A percentile compares a stretch with the other conserved stretches of the same genome.
These are phyloP conservation scores for Girardia tigrina DNA, from an alignment of 2,888 invertebrate genomes.

Conservation along the genomic window DNA sequence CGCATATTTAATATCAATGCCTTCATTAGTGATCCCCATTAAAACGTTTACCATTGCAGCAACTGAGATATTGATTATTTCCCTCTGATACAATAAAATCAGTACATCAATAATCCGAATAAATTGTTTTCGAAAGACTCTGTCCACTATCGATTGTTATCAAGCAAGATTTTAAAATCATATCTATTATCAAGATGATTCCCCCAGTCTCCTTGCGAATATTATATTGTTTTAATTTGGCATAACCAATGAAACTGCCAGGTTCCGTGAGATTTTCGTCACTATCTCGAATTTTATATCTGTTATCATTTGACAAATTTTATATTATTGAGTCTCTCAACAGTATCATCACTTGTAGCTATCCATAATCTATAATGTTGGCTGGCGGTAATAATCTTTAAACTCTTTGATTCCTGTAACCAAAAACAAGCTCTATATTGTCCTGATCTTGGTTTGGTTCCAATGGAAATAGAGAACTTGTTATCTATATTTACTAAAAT, in stretches of 20 bases:
- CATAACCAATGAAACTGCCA: background rate
- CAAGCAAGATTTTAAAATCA: no score
- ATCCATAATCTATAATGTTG: constrained; percentile 2
- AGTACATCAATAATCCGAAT: no score
- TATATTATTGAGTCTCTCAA: constrained; percentile 8
- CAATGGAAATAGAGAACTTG: background rate
- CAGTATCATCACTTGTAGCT: background rate
- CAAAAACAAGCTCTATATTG: background rate
- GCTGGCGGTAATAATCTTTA: background rate
- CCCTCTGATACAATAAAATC: no score
- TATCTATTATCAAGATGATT: no score
- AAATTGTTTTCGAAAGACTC: no score
- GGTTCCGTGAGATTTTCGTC: no score
- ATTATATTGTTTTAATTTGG: no score
- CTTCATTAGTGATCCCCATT: background rate
- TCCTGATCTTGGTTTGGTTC: background rate
- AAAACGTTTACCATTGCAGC: background rate
- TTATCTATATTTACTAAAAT: background rate
- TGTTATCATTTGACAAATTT: no score
- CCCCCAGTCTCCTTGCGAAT: no score
- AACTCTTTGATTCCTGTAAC: background rate
- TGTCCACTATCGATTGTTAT: no score
- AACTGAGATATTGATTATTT: background rate
- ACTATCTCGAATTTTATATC: no score
- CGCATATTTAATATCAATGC: background rate